These are phyloP conservation scores for Emydocephalus ijimae DNA, from an alignment of 2,113 vertebrate species.

Conservation along the genomic window DNA sequence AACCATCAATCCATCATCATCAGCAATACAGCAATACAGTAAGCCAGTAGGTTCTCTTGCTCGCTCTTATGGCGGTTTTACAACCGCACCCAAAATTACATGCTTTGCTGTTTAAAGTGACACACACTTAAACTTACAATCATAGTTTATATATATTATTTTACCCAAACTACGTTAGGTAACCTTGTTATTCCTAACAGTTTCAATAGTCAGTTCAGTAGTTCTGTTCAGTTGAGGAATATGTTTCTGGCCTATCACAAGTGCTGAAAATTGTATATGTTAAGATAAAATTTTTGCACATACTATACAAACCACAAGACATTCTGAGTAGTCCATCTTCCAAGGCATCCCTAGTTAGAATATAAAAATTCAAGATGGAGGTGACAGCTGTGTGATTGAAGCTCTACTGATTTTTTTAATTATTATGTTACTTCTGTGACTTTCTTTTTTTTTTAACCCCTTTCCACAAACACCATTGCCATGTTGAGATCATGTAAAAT, in stretches of 20 bases:
- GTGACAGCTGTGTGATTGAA: background rate
- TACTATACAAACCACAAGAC: background rate
- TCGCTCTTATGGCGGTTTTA: no score
- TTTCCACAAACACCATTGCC: background rate
- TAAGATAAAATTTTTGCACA: background rate
- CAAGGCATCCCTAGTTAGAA: background rate
- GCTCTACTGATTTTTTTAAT: background rate
- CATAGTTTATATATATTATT: no score
- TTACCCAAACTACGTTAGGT: no score
- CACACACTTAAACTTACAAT: no score
- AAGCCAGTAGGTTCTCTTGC: no score
- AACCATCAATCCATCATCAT: no score
- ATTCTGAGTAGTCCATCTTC: background rate
- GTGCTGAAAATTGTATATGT: background rate
- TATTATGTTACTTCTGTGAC: background rate
- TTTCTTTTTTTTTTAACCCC: background rate
- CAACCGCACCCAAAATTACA: no score
- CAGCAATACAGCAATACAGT: no score
- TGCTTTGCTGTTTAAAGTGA: no score
- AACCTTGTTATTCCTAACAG: no score
- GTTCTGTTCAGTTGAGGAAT: background rate
- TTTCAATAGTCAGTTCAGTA: background rate
- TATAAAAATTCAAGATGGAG: background rate
- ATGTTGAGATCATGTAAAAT: background rate
- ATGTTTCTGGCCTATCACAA: background rate